Evolutionary conservation across 2,113 vertebrate species (phyloP), one percentile per base, ranked within the genome.

Genomic region (Gymnobelideus leadbeateri): DNA sequence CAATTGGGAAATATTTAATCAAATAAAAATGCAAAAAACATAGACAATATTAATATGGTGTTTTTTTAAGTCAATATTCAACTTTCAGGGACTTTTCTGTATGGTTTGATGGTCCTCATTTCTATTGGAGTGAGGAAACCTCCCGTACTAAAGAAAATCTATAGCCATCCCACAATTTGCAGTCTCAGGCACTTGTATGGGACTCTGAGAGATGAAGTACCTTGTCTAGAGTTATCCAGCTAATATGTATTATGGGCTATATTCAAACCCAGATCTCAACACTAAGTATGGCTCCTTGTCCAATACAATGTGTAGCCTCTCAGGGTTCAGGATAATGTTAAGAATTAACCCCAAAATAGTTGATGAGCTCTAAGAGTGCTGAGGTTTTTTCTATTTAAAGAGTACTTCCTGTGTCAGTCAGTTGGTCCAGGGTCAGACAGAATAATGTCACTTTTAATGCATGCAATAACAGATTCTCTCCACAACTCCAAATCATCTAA

Each of bases 381-480:
- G 26, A 61, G 92, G 90, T 26, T 50, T 93, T 93, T 96, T 53
- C 89, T 94, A 61, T 61, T 93, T 54, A 21, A 90, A 84, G 89
- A 55, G 89, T 77, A 49, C 51, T 97, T 95, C 53, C n/a, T 92
- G 4, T 90, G 68, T 93, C 54, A 94, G 1, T 51, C 37, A 84
- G 31, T 90, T 51, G 61, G 19, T 8, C 21, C 55, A 84, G 25
- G 49, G 21, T 25, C 9, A 50, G 68, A 37, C n/a, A 16, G 19
- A 89, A 1, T 57, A 50, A 95, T 68, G 92, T 31, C 92, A 94
- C 94, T 94, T 97, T 57, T 54, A 96, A 97, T 96, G 93, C 24
- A 92, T 93, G 28, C 25, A 94, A n/a, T 96, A 96, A 94, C 93
- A 96, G 54, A 91, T 96, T 31, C 84, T 95, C 77, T 94, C 91